phyloP scores from a whole-genome alignment of 2,113 vertebrate genomes.

The Todiramphus chloris region DNA sequence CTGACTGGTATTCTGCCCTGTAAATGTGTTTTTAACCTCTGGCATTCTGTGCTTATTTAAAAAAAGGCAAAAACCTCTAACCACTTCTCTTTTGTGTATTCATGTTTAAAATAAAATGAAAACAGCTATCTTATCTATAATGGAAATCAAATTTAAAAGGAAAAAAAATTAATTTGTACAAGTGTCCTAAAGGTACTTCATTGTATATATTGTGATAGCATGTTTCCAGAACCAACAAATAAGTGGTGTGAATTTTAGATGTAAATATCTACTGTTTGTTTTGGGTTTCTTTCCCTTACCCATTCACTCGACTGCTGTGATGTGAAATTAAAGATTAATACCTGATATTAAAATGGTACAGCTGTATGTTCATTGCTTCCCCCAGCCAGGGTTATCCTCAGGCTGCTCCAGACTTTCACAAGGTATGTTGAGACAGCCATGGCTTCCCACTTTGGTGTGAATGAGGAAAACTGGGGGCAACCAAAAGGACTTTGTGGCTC shows the following conservation, averaged over 20 bases:
- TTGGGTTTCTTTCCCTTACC: constrained; percentile 72
- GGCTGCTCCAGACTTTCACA: not conserved
- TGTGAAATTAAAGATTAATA: constrained; percentile 95
- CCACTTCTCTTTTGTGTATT: constrained; percentile 80
- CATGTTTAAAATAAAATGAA: constrained; percentile 75
- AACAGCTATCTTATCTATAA: constrained; percentile 82
- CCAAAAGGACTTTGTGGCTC: not conserved
- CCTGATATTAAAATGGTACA: constrained; percentile 83
- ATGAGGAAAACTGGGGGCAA: not conserved
- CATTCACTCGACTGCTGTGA: constrained; percentile 90
- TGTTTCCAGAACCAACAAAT: constrained; percentile 84
- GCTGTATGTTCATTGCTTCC: constrained; percentile 58
- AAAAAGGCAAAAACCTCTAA: constrained; percentile 74
- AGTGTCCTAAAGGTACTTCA: constrained; percentile 90
- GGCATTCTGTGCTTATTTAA: constrained; percentile 83
- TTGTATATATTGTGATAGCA: constrained; percentile 99
- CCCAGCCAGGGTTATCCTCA: not conserved
- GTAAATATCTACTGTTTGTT: constrained; percentile 85
- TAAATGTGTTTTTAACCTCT: constrained; percentile 89
- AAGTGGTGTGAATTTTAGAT: constrained; percentile 95
- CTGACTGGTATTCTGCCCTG: constrained; percentile 91
- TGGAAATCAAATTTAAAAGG: constrained; percentile 75
- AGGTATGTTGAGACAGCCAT: not conserved
- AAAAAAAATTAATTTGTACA: constrained; percentile 88
- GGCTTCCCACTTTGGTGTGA: not conserved